Base-by-base conservation (phyloP, 2,113 vertebrate species). In the Oceanites oceanicus region DNA sequence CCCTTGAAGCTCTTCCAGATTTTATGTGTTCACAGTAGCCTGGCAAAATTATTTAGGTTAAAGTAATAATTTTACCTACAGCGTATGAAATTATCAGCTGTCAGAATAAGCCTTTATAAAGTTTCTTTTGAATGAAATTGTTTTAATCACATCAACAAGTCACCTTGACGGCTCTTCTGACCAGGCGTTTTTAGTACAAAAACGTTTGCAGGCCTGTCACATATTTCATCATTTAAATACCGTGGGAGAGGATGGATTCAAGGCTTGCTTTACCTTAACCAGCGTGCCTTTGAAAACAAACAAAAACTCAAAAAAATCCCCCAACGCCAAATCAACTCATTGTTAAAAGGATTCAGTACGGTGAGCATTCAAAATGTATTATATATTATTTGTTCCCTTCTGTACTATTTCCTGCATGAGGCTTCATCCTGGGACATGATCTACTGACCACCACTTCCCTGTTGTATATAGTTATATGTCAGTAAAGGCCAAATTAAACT, bases 401-500 rank as follows among this genome's bases (percentile, higher is more conserved):
- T 63, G n/a, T 22, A 52, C 15, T 15, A 25, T 40, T 79, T 86
- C 38, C 58, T 55, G 65, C 65, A 44, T 3, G 44, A 50, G n/a
- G 6, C 45, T 80, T 67, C 85, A 50, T 18, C 34, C 14, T 65
- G 62, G 44, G 45, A 59, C 70, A 14, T 50, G 52, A 74, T 62
- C 50, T 78, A n/a, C 50, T 34, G 59, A 26, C 52, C 50, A 86
- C 11, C 16, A 10, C 74, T 26, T 63, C n/a, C 29, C 49, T 79
- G 20, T 4, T 73, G 45, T 38, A 5, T n/a, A 29, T 23, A 47
- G 16, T 42, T 47, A 30, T 17, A 42, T 30, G 78, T 80, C 94
- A 62, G 50, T 30, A 90, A 94, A 94, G 82, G 36, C 56, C 78
- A 96, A 89, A 81, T 32, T 59, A 79, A 92, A 70, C 86, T 86